phyloP scores from a whole-genome alignment of 1,140 invertebrate genomes.

The Zelostemma sp. region DNA sequence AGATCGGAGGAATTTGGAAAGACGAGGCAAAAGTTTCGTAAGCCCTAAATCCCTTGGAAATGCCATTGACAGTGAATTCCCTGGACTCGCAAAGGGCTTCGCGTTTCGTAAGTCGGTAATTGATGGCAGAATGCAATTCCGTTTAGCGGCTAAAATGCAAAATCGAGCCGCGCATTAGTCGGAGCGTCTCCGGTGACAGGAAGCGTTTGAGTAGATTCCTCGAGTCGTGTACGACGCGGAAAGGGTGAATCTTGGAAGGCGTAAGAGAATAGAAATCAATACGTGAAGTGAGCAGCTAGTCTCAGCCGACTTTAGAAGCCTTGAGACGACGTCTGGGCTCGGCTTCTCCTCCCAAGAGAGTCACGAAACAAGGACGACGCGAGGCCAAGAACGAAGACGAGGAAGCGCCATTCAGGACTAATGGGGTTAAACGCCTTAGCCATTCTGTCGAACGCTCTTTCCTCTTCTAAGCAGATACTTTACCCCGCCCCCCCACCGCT shows the following conservation, averaged over 20 bases:
- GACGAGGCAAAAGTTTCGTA: too few relatives aligned
- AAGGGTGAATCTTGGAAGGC: conserved; percentile 61
- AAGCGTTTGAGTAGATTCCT: conserved; percentile 37
- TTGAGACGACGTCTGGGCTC: conserved; percentile 60
- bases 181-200: conserved; percentile 28
- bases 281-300: conserved; percentile 68
- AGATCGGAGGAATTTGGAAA: too few relatives aligned
- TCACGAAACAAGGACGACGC: conserved; percentile 29
- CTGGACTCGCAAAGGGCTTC: too few relatives aligned
- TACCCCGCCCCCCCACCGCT: conserved; percentile 32
- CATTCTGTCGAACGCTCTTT: conserved; percentile 53
- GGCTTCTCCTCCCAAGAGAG: conserved; percentile 40
- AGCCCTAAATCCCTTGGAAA: too few relatives aligned
- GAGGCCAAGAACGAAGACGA: conserved; percentile 44
- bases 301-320: conserved; percentile 64
- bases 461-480: conserved; percentile 39
- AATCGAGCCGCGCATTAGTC: not conserved
- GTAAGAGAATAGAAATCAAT: conserved; percentile 70
- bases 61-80: conserved; percentile 1
- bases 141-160: not conserved
- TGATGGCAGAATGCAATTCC: conserved; percentile 1
- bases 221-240: conserved; percentile 35
- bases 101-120: conserved; percentile 1
- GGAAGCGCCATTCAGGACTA: conserved; percentile 65
- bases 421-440: conserved; percentile 69